Evolutionary conservation across 35 echinoderm and acorn worm species (phyloP), one percentile per base, ranked within the genome.

Genomic region (Diadema setosum): DNA sequence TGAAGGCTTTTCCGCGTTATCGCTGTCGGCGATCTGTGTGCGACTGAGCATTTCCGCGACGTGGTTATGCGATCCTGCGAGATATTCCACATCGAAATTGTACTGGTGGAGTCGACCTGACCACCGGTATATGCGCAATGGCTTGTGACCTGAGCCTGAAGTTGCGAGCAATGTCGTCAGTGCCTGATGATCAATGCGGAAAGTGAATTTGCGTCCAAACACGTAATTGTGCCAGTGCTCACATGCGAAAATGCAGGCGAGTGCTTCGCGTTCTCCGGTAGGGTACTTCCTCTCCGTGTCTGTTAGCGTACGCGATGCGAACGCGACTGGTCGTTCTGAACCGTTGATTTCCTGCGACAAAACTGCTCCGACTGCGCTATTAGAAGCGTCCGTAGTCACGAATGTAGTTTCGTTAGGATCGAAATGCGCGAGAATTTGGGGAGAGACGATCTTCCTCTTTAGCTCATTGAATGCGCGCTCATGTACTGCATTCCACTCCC

Each of bases 271-370:
- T 88, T 87, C 23, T 42, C 23, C 45, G 87, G 43, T 86, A 18
- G 67, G 43, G 45, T 93, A 93, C 24, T 88, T 87, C 23, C 50
- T 23, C 45, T 93, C 84, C 15, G 91, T 44, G 26, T 55, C 44
- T 58, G 70, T 84, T 6, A 93, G 86, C 30, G 86, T 88, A 1
- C 59, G 7, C 65, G 87, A 90, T 32, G 59, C 78, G 37, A 42
- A 83, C 16, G 88, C 88, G 35, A 94, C 24, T 42, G 83, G 32
- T 45, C 75, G 43, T 42, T 86, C 92, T 37, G 50, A 12, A 39
- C 82, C 82, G 39, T 86, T 36, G 30, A 89, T 74, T 1, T 42
- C 5, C 42, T 95, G 88, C n/a, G 88, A 95, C 70, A 95, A 33
- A 6, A 87, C 17, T 34, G 75, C 75, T 25, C 75, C 75, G n/a